Conservation (phyloP, 2,888 invertebrate genomes). For the Linyphia triangularis region DNA sequence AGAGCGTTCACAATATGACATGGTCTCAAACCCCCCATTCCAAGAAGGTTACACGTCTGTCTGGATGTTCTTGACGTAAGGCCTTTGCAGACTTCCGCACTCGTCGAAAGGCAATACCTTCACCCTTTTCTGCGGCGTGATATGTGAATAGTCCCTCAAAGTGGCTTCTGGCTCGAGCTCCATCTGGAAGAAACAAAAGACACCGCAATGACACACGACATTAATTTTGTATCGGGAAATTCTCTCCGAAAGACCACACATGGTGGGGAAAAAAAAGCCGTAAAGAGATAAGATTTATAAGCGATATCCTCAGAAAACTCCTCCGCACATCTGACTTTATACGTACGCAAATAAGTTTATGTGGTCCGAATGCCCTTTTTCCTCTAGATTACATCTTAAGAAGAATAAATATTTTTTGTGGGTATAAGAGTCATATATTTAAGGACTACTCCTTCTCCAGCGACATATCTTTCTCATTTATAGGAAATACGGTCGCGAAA, state of each 20-base stretch:
- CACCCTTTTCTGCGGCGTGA: conserved; percentile 73
- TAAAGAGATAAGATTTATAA: conserved; percentile 2
- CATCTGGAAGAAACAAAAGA: conserved; percentile 51
- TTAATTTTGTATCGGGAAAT: neutral
- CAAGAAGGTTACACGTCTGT: conserved; percentile 56
- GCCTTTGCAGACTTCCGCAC: conserved; percentile 56
- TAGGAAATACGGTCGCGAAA: neutral
- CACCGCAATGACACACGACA: neutral
- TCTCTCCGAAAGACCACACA: neutral
- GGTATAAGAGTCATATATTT: neutral
- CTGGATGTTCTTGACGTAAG: conserved; percentile 71
- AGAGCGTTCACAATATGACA: too few relatives aligned
- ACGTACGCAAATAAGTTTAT: conserved; percentile 19
- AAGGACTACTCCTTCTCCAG: neutral
- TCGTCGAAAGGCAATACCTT: conserved; percentile 70
- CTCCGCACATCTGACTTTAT: neutral
- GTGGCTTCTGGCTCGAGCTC: conserved; percentile 66
- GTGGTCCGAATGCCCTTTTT: neutral
- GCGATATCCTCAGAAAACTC: neutral
- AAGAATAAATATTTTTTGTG: conserved; percentile 20
- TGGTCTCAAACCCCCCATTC: too few relatives aligned
- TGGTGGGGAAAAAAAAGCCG: neutral
- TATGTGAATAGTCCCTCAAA: conserved; percentile 71
- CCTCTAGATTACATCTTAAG: neutral
- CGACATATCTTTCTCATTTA: conserved; percentile 10